These are phyloP conservation scores for Parazoanthus atlanticus DNA, from an alignment of 92 coral and sea anemone species.

Conservation along the genomic window DNA sequence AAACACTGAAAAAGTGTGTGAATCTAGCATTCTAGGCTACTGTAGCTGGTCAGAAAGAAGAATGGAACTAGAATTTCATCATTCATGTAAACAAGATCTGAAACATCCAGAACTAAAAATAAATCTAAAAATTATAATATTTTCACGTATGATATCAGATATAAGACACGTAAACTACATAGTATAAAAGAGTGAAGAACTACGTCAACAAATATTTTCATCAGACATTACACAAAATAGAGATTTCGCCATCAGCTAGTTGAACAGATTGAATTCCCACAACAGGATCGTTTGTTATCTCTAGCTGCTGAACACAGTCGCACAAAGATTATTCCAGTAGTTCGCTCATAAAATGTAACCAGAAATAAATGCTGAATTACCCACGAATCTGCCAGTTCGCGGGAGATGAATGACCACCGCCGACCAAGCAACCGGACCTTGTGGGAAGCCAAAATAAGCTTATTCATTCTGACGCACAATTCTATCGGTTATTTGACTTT, in stretches of 20 bases:
- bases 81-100: background rate
- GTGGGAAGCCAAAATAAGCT: background rate
- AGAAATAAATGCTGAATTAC: background rate
- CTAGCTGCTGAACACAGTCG: background rate
- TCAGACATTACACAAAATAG: too few relatives aligned
- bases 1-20: too few relatives aligned
- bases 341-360: background rate
- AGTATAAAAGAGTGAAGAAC: background rate
- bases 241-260: background rate
- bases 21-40: too few relatives aligned
- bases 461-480: slow-evolving; percentile 3
- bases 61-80: too few relatives aligned
- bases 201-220: background rate
- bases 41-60: too few relatives aligned
- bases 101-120: background rate
- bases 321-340: background rate
- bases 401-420: background rate
- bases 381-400: background rate
- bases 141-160: background rate
- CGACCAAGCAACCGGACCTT: background rate
- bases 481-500: background rate
- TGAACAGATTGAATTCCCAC: background rate
- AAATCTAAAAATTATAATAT: too few relatives aligned
- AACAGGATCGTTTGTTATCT: background rate
- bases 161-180: background rate